phyloP scores from a whole-genome alignment of 2,888 invertebrate genomes.

The Steinernema carpocapsae region DNA sequence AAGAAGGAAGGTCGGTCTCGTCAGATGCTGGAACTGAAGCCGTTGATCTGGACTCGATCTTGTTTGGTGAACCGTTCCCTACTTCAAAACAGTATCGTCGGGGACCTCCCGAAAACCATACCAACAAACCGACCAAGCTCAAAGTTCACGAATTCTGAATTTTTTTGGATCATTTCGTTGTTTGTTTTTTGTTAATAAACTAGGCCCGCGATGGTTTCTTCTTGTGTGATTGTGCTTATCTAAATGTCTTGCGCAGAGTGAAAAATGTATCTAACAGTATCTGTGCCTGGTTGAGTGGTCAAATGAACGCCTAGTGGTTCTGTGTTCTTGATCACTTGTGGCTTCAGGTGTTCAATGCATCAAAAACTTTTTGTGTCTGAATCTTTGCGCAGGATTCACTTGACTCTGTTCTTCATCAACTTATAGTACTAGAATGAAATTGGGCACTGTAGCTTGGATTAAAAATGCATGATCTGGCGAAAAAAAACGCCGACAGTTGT shows the following conservation, averaged over 20 bases:
- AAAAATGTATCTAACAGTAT: too few relatives aligned
- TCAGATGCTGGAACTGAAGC: conserved; percentile 50
- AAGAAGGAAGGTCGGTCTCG: conserved; percentile 55
- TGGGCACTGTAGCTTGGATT: too few relatives aligned
- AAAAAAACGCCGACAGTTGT: too few relatives aligned
- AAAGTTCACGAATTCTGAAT: conserved; percentile 57
- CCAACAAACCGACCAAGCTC: conserved; percentile 58
- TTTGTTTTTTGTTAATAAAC: conserved; percentile 17
- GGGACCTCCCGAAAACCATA: conserved; percentile 58
- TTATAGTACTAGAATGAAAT: too few relatives aligned
- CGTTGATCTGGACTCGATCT: conserved; percentile 46
- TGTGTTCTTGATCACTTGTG: too few relatives aligned
- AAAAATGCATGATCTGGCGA: too few relatives aligned
- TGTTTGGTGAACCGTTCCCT: conserved; percentile 58
- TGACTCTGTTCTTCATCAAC: too few relatives aligned
- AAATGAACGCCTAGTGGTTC: too few relatives aligned
- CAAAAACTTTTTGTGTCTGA: too few relatives aligned
- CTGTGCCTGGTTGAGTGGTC: too few relatives aligned
- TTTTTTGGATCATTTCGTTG: conserved; percentile 14
- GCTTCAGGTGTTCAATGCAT: too few relatives aligned
- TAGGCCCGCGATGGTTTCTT: conserved; percentile 11
- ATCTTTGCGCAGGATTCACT: too few relatives aligned
- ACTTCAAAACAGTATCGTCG: conserved; percentile 51
- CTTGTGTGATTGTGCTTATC: neutral
- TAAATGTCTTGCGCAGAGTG: neutral